Evolutionary conservation across 2,888 invertebrate genomes (phyloP).

Genomic region (Celastrina argiolus): DNA sequence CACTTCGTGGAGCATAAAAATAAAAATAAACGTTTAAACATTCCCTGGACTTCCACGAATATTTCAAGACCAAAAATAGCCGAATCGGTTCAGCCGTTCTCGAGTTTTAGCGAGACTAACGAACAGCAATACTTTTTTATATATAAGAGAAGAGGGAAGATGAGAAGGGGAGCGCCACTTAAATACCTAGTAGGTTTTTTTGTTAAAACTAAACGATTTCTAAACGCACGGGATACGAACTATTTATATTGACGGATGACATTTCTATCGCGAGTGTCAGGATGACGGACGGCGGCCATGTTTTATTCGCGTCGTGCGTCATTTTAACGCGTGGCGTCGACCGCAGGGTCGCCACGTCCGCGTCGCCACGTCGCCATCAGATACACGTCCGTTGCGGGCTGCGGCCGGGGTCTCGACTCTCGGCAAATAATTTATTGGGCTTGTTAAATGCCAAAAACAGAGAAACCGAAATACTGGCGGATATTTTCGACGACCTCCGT

Average conservation of each 20-base stretch:
- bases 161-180: no score
- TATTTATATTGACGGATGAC: conserved; percentile 28
- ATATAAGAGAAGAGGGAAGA: no score
- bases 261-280: conserved; percentile 1
- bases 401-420: background rate
- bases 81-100: no score
- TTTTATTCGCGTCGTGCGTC: conserved; percentile 20
- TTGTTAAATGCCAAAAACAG: conserved; percentile 4
- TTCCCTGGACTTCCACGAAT: no score
- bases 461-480: background rate
- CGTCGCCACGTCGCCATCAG: background rate
- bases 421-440: conserved; percentile 9
- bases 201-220: background rate
- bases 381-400: conserved; percentile 12
- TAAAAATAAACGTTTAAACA: no score
- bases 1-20: no score
- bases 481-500: background rate
- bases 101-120: no score
- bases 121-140: no score
- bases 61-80: no score
- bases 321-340: conserved; percentile 23
- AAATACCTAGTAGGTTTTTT: background rate
- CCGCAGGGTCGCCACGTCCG: background rate
- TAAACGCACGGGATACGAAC: background rate
- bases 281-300: background rate